Evolutionary conservation across 1,140 invertebrate species (phyloP), one percentile per base, ranked within the genome.

Genomic region (Maniola jurtina): DNA sequence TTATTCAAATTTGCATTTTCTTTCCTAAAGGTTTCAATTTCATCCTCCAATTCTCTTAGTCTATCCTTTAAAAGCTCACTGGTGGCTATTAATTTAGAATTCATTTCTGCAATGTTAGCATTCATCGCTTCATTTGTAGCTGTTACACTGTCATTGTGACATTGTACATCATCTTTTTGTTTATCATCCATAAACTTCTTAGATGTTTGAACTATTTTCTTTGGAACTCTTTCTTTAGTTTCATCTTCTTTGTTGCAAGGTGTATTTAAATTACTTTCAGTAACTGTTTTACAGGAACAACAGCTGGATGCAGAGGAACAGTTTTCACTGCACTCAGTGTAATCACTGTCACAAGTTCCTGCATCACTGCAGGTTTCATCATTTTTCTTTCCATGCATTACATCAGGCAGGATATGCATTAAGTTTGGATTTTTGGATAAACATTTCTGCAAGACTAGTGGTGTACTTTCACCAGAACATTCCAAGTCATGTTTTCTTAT

Each of bases 11-110:
- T 91, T 6, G 84, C 65, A 82, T 94, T 95, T 86, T 95, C 94
- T 71, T 92, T 92, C 62, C 93, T 91, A 80, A 95, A 95, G 57
- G 92, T 93, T 64, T 93, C 91, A 57, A 96, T 95, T 90, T 96
- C 94, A 50, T 91, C 86, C 80, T 95, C 93, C 35, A 96, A 78
- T 79, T 95, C 94, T 58, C 88, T 72, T 0, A 96, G 80, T 63
- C 94, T 93, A n/a, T 81, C 91, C 78, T 93, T 94, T 56, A 95
- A 80, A 38, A 95, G 77, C 71, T 94, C 92, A 47, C 92, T 92
- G 70, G 94, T 94, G 33, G 91, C 90, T 70, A 93, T 76, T 79
- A 90, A 79, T 73, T 90, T 90, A 14, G 86, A 77, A 83, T 88
- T 90, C 88, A 90, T 90, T 76, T 90, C 85, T 70, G 66, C 81